Conservation (phyloP, 2,888 invertebrate species). For the Sinelater perroti region DNA sequence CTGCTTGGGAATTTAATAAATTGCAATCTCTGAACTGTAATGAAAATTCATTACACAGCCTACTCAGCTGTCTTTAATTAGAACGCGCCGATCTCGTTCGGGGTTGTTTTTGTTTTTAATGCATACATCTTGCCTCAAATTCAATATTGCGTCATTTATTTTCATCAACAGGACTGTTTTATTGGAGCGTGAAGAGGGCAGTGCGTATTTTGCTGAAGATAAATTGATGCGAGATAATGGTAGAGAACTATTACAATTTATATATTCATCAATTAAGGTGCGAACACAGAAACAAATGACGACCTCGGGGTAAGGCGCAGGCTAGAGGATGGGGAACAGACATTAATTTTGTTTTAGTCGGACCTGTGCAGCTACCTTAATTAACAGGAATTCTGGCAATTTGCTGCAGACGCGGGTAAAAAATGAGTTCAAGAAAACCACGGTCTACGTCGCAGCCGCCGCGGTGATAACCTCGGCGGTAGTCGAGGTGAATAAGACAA, state of each 20-base stretch:
- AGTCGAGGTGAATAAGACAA: constrained; percentile 36
- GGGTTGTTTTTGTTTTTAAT: constrained; percentile 13
- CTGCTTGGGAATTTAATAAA: constrained; percentile 12
- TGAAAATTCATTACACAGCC: constrained; percentile 20
- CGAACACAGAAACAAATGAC: background rate
- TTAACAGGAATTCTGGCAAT: constrained; percentile 27
- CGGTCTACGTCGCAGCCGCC: constrained; percentile 28
- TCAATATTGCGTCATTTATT: constrained; percentile 20
- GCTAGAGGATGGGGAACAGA: background rate
- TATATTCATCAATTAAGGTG: constrained; percentile 10
- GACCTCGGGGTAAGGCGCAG: background rate
- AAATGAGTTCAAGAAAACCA: constrained; percentile 24
- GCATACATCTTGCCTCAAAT: constrained; percentile 14
- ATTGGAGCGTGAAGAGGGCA: constrained; percentile 13
- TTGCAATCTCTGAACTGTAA: constrained; percentile 14
- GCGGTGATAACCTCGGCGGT: constrained; percentile 32
- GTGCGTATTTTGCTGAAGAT: constrained; percentile 9
- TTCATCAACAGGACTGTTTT: constrained; percentile 19
- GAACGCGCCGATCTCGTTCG: constrained; percentile 10
- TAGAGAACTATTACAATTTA: constrained; percentile 7
- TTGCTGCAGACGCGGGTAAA: constrained; percentile 8
- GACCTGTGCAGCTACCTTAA: constrained; percentile 10
- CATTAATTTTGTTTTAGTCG: constrained; percentile 8
- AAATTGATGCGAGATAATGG: constrained; percentile 5
- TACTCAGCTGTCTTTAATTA: constrained; percentile 20